phyloP scores from a whole-genome alignment of 2,888 invertebrate genomes.

The Morpho deidamia region DNA sequence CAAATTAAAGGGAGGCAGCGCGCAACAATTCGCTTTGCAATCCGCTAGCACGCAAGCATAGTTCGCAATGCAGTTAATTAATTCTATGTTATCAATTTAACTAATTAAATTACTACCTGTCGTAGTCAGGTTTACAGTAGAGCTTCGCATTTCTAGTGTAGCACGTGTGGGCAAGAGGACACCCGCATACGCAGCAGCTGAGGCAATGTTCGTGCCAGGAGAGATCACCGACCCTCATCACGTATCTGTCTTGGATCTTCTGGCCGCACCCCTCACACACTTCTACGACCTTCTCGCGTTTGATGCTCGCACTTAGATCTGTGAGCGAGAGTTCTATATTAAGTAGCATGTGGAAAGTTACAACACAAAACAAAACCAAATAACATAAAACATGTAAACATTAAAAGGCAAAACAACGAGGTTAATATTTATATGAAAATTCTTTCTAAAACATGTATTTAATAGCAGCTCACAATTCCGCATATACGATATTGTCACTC shows the following conservation, averaged over 20 bases:
- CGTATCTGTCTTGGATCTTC: conserved; percentile 95
- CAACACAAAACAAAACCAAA: no score
- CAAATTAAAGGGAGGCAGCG: conserved; percentile 20
- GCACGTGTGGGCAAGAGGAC: conserved; percentile 94
- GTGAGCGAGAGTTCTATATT: conserved; percentile 38
- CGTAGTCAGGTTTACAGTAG: conserved; percentile 98
- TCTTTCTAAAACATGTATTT: no score
- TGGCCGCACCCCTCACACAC: conserved; percentile 97
- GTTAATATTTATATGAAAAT: no score
- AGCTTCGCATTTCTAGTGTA: conserved; percentile 95
- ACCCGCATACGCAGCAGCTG: conserved; percentile 95
- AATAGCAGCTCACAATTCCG: conserved; percentile 24
- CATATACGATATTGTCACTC: conserved; percentile 2
- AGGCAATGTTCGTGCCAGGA: conserved; percentile 99
- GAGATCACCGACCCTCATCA: conserved; percentile 95
- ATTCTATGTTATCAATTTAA: background rate
- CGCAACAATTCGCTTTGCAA: conserved; percentile 38
- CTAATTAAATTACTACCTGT: conserved; percentile 81
- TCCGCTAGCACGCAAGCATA: conserved; percentile 31
- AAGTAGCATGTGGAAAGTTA: conserved; percentile 46
- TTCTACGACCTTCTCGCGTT: conserved; percentile 89
- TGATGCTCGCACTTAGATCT: conserved; percentile 79
- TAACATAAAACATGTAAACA: no score
- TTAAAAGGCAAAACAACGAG: no score
- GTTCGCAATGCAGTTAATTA: conserved; percentile 25